phyloP scores from a whole-genome alignment of 1,140 invertebrate genomes.

The Charaxes varanes region DNA sequence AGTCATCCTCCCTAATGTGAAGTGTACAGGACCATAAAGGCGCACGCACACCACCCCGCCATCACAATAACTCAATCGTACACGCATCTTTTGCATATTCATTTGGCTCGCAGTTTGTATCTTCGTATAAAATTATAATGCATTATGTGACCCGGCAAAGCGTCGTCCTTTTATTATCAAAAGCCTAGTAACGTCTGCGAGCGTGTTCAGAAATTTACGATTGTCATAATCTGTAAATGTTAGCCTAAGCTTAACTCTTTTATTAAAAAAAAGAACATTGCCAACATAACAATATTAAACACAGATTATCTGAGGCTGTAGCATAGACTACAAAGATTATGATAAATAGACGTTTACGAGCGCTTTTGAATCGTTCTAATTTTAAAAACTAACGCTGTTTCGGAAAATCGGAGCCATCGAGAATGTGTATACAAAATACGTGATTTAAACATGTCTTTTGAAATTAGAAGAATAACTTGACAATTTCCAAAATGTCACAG shows the following conservation, averaged over 20 bases:
- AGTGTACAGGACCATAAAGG: constrained; percentile 18
- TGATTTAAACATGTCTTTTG: too few species aligned
- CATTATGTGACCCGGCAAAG: constrained; percentile 51
- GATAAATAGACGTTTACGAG: too few species aligned
- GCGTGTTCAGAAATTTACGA: constrained; percentile 4
- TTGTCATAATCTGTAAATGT: not conserved
- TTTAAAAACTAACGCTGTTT: too few species aligned
- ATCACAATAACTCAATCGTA: constrained; percentile 68
- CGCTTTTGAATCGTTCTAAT: too few species aligned
- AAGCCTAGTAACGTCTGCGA: constrained; percentile 13
- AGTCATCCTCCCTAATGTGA: constrained; percentile 21
- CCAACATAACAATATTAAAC: too few species aligned
- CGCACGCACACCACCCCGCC: constrained; percentile 30
- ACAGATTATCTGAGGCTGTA: too few species aligned
- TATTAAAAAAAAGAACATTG: too few species aligned
- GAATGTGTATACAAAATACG: too few species aligned
- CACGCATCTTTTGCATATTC: constrained; percentile 64
- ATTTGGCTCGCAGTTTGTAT: constrained; percentile 64
- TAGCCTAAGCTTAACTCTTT: not conserved
- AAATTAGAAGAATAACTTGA: too few species aligned
- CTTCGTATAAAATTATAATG: constrained; percentile 73
- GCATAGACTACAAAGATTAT: too few species aligned
- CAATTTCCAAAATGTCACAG: too few species aligned
- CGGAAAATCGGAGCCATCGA: too few species aligned
- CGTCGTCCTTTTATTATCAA: constrained; percentile 18